A percentile compares a stretch with the other conserved stretches of the same genome.
Evolutionary conservation across 1,140 invertebrate genomes (phyloP).

Genomic region (Druon quercuslanigerum): DNA sequence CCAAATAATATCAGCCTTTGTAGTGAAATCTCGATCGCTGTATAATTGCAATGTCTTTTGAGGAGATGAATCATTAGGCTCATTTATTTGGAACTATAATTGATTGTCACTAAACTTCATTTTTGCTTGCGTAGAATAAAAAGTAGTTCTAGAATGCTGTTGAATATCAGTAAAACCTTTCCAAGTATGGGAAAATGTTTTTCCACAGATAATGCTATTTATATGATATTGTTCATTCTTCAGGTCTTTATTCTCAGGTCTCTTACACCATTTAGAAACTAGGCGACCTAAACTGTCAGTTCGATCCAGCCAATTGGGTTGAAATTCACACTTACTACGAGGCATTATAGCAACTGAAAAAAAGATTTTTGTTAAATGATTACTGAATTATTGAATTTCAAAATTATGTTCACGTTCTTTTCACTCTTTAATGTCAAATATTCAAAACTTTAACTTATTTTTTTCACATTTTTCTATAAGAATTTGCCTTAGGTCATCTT

Average conservation of each 20-base stretch:
- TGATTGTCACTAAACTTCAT: not conserved
- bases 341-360: no score
- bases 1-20: not conserved
- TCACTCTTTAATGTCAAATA: no score
- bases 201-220: not conserved
- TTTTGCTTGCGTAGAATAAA: not conserved
- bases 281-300: not conserved
- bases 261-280: not conserved
- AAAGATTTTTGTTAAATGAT: no score
- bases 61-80: not conserved
- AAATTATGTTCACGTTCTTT: no score
- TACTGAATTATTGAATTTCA: no score
- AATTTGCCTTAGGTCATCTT: no score
- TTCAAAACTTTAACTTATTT: no score
- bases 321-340: not conserved
- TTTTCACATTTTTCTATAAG: no score
- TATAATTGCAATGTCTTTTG: not conserved
- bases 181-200: not conserved
- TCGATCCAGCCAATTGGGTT: not conserved
- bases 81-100: not conserved
- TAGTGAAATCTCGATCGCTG: not conserved
- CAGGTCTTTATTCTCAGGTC: not conserved
- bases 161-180: not conserved
- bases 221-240: not conserved
- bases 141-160: not conserved